Percentiles rank a stretch among this genome's conserved stretches.
Conservation (phyloP, 2,113 vertebrate species). For the Lanius collurio region DNA sequence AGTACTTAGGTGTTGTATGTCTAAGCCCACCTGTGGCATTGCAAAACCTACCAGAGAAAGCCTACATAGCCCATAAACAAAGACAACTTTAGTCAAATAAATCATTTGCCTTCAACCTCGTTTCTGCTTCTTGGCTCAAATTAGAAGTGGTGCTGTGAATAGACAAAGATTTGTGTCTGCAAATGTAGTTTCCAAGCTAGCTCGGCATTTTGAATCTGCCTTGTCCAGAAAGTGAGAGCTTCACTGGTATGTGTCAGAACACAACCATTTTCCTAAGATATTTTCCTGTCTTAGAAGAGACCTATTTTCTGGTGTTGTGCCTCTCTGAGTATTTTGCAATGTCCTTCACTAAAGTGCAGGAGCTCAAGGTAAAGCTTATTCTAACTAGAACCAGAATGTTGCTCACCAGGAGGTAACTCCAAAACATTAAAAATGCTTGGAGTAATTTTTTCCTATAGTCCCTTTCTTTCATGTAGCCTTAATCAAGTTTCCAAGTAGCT, state of each 20-base stretch:
- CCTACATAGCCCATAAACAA: not conserved
- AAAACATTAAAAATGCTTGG: not conserved
- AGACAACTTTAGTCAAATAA: not conserved
- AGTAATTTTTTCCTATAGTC: not conserved
- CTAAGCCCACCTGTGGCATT: not conserved
- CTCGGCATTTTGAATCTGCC: not conserved
- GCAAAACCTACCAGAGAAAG: not conserved
- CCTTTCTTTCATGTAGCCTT: not conserved
- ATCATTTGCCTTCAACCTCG: not conserved
- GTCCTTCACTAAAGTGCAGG: not conserved
- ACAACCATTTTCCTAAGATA: not conserved
- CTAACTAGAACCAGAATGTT: not conserved
- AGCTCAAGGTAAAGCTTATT: not conserved
- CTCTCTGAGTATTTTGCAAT: not conserved
- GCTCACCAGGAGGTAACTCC: not conserved
- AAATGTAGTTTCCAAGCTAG: not conserved
- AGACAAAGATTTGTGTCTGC: not conserved
- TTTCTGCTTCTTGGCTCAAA: not conserved
- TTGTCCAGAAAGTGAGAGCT: not conserved
- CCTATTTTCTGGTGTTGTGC: not conserved
- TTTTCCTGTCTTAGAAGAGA: not conserved
- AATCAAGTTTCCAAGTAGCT: not conserved
- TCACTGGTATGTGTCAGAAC: not conserved
- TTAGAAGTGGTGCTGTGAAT: not conserved
- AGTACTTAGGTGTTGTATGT: accelerated